Percentiles rank a stretch among this genome's conserved stretches.
Conservation (phyloP, 2,888 invertebrate species). For the Callyntrura sp. region DNA sequence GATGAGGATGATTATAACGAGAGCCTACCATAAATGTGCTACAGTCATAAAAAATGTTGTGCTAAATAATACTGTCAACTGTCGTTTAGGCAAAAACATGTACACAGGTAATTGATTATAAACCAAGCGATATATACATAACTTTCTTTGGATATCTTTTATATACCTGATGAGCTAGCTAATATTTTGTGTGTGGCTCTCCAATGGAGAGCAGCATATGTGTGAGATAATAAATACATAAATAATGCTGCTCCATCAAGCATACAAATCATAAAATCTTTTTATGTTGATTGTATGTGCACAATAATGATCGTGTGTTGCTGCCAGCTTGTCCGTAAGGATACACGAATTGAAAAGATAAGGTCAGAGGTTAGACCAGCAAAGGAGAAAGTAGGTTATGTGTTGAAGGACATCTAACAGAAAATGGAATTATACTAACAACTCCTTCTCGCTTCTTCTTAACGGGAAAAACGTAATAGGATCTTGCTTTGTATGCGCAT, state of each 20-base stretch:
- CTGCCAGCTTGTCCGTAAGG: too few species aligned
- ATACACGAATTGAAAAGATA: constrained; percentile 20
- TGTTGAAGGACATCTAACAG: constrained; percentile 57
- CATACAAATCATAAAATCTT: constrained; percentile 38
- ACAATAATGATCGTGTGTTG: neutral
- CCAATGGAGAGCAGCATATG: constrained; percentile 15
- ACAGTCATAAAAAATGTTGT: too few species aligned
- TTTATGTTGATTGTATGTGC: constrained; percentile 4
- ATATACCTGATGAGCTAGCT: too few species aligned
- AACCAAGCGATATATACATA: too few species aligned
- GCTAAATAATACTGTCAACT: too few species aligned
- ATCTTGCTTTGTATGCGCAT: neutral
- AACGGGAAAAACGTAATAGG: too few species aligned
- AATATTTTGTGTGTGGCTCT: too few species aligned
- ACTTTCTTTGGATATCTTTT: too few species aligned
- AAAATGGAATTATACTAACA: constrained; percentile 46
- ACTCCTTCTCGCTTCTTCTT: neutral
- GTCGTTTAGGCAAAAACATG: too few species aligned
- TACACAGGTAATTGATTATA: too few species aligned
- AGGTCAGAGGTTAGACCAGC: constrained; percentile 48
- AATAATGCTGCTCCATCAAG: constrained; percentile 3
- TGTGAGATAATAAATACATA: constrained; percentile 35
- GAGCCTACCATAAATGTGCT: too few species aligned
- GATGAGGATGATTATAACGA: too few species aligned
- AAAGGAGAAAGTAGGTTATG: constrained; percentile 40